Base-by-base conservation (phyloP, 2,888 invertebrate species). In the Ischnus inquisitorius region DNA sequence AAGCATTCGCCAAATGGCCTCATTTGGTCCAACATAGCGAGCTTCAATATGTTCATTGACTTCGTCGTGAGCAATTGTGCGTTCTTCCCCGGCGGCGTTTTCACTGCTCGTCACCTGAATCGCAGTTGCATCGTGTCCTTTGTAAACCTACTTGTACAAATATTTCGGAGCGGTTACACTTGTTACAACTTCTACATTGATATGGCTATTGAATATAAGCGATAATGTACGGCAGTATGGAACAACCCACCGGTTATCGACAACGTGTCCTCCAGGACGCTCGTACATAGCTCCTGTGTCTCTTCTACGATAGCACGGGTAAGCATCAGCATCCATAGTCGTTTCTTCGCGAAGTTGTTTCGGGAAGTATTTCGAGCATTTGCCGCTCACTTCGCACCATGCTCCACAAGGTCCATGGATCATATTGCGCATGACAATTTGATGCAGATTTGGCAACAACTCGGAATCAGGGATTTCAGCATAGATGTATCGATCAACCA, bases 381-480 rank as follows among this genome's bases (percentile, higher is more conserved):
- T 76, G 14, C 64, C 64, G 22, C 43, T 48, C 0, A 48, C 34
- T 43, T 46, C 48, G 14, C 68, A 68, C 68, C 46, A 43, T 14
- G 43, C 43, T 14, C 43, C 43, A 28, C 4, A 28, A 28, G 28
- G 28, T 28, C 28, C 28, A 28, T 28, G 28, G 28, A 28, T 28
- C 28, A 14, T 43, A 14, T 43, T 43, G 43, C 43, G 10, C 14
- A 43, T 41, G 82, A 94, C 89, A 51, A 91, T 87, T 3, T 90
- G 84, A 84, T 88, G 84, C 16, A 93, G 85, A 4, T 57, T 62
- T 1, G 87, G 88, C 80, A 91, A 81, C 16, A 22, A 25, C n/a
- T 81, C 16, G 34, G 84, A 81, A 83, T 93, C 14, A 2, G 14
- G 43, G 14, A 43, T 43, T 14, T 43, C 92, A 19, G 92, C 90